Conservation (phyloP, 2,113 vertebrate species). For the Thamnophis sirtalis region DNA sequence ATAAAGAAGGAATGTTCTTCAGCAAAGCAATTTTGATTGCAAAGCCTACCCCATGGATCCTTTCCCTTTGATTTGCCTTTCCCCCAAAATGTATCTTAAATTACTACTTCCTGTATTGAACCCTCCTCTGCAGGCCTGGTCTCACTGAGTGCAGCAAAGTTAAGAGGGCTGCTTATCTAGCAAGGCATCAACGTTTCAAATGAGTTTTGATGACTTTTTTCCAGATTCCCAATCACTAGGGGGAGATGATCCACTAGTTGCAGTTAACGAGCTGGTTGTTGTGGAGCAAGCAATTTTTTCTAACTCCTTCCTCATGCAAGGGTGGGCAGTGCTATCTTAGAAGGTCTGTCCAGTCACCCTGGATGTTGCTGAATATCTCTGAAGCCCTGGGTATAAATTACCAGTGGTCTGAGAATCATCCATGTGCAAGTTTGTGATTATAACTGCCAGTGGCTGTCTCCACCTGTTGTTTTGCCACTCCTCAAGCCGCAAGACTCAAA, state of each 20-base stretch:
- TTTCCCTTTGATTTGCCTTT: too few relatives aligned
- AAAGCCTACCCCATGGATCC: too few relatives aligned
- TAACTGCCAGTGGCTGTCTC: background rate
- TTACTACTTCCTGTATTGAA: too few relatives aligned
- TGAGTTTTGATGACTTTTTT: too few relatives aligned
- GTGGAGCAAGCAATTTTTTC: background rate
- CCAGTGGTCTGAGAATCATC: background rate
- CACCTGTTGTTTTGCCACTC: background rate
- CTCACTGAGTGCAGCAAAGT: too few relatives aligned
- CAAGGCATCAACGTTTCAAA: too few relatives aligned
- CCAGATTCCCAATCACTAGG: background rate
- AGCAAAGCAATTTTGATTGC: too few relatives aligned
- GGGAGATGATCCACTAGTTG: background rate
- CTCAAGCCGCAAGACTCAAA: background rate
- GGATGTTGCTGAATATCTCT: background rate
- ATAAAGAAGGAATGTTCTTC: too few relatives aligned
- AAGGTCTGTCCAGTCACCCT: background rate
- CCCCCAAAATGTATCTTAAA: too few relatives aligned
- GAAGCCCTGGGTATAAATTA: background rate
- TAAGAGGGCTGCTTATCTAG: too few relatives aligned
- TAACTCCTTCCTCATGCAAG: background rate
- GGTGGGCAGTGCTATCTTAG: too few relatives aligned
- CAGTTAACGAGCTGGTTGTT: background rate
- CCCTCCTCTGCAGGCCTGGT: too few relatives aligned
- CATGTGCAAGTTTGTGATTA: background rate